Percentiles rank a stretch among this genome's conserved stretches.
phyloP scores from a whole-genome alignment of 2,113 vertebrate genomes.

The Talpa occidentalis region DNA sequence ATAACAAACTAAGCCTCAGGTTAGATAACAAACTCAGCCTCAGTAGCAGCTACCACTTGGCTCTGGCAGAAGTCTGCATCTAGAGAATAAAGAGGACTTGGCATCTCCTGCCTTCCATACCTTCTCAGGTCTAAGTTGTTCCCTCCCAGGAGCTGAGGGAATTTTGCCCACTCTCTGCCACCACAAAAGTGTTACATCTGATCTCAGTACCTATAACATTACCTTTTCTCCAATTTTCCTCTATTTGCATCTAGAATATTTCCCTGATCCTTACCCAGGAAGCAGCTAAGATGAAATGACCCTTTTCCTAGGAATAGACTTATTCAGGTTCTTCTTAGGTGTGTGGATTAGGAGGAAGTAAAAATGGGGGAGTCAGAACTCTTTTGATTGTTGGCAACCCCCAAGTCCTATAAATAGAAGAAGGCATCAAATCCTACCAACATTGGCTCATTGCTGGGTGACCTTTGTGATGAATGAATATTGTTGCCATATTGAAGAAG shows the following conservation, averaged over 20 bases:
- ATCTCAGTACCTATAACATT: not conserved
- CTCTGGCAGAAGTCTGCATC: not conserved
- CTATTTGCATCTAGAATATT: not conserved
- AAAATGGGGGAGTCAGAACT: not conserved
- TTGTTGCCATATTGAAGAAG: not conserved
- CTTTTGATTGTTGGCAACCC: not conserved
- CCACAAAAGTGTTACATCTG: not conserved
- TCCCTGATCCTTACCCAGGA: not conserved
- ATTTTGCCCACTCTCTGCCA: not conserved
- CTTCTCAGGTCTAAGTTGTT: not conserved
- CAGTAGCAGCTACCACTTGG: not conserved
- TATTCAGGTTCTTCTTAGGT: not conserved
- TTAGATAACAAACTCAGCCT: too few relatives aligned
- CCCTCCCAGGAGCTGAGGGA: fast-evolving
- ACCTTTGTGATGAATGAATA: not conserved
- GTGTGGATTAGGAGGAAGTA: not conserved
- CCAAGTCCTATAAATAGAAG: not conserved
- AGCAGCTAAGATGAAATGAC: not conserved
- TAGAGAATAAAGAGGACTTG: not conserved
- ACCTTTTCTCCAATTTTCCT: not conserved
- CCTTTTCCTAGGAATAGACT: not conserved
- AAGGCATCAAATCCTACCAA: not conserved
- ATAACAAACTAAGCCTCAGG: not conserved
- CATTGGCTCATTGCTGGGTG: not conserved
- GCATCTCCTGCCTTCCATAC: not conserved